Percentiles rank a stretch among this genome's conserved stretches.
These are phyloP conservation scores for Epinephelus coioides DNA, from an alignment of 2,797 vertebrate species.

Conservation along the genomic window DNA sequence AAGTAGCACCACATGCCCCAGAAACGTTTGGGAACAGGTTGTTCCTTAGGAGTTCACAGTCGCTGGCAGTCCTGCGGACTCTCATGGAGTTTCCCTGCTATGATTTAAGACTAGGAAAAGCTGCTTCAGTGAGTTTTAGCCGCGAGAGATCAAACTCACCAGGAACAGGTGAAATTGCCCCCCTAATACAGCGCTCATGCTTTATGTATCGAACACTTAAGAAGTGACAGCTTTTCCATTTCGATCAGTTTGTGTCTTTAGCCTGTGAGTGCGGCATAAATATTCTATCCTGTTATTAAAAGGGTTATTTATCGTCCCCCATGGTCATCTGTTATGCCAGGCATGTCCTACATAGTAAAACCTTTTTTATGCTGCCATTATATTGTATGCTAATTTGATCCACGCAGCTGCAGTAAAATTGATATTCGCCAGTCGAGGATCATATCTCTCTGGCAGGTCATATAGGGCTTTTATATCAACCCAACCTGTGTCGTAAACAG, in stretches of 20 bases:
- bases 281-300: slow-evolving; percentile 49
- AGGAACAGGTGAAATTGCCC: slow-evolving; percentile 24
- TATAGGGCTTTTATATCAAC: slow-evolving; percentile 39
- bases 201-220: slow-evolving; percentile 45
- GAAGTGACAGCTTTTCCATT: slow-evolving; percentile 39
- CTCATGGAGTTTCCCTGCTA: background rate
- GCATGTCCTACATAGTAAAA: slow-evolving; percentile 58
- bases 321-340: slow-evolving; percentile 64
- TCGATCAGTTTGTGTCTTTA: slow-evolving; percentile 47
- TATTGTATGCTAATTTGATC: slow-evolving; percentile 65
- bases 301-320: slow-evolving; percentile 59
- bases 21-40: background rate
- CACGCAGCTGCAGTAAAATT: slow-evolving; percentile 38
- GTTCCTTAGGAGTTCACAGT: background rate
- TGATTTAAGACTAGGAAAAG: slow-evolving; percentile 1
- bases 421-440: slow-evolving; percentile 27
- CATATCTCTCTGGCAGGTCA: slow-evolving; percentile 43
- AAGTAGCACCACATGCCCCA: background rate
- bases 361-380: slow-evolving; percentile 30
- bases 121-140: background rate
- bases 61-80: background rate
- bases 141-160: background rate
- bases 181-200: slow-evolving; percentile 26
- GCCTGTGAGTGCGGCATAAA: slow-evolving; percentile 30
- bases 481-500: slow-evolving; percentile 28